Percentiles rank a stretch among this genome's conserved stretches.
Conservation (phyloP, 2,113 vertebrate species). For the Strix uralensis region DNA sequence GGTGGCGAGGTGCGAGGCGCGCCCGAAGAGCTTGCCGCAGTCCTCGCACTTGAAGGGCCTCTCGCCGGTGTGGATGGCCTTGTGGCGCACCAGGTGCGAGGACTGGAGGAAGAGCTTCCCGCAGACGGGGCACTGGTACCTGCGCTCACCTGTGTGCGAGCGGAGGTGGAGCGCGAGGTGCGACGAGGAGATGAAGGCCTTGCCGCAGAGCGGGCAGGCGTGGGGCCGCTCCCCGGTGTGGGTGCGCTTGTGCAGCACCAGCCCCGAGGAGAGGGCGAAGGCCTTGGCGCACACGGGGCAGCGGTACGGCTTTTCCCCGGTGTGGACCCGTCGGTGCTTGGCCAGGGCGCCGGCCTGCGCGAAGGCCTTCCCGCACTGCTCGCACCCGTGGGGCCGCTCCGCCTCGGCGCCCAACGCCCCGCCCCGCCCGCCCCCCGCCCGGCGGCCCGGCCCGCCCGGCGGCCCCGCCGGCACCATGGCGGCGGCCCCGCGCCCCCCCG, state of each 20-base stretch:
- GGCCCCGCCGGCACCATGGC: not conserved
- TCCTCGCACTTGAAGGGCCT: not conserved
- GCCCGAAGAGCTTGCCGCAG: not conserved
- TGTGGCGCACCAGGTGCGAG: not conserved
- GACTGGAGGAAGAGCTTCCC: not conserved
- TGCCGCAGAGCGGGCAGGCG: constrained; percentile 67
- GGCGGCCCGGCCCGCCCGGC: not conserved
- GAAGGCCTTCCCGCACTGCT: not conserved
- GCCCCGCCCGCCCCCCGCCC: not conserved
- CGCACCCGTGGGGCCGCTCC: not conserved
- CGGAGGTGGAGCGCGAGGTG: constrained; percentile 63
- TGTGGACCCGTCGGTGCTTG: not conserved
- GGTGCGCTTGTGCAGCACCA: constrained; percentile 39
- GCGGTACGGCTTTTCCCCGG: not conserved
- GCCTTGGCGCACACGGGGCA: constrained; percentile 55
- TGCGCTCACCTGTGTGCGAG: not conserved
- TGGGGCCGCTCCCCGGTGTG: constrained; percentile 64
- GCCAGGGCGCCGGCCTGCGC: not conserved
- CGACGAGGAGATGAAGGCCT: constrained; percentile 74
- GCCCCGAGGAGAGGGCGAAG: not conserved
- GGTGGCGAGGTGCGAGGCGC: not conserved
- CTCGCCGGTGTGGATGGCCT: not conserved
- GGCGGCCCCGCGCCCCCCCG: not conserved
- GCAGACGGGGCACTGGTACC: not conserved
- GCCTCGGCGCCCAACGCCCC: not conserved